Base-by-base conservation (phyloP, 2,113 vertebrate genomes). In the Polypterus bichir region DNA sequence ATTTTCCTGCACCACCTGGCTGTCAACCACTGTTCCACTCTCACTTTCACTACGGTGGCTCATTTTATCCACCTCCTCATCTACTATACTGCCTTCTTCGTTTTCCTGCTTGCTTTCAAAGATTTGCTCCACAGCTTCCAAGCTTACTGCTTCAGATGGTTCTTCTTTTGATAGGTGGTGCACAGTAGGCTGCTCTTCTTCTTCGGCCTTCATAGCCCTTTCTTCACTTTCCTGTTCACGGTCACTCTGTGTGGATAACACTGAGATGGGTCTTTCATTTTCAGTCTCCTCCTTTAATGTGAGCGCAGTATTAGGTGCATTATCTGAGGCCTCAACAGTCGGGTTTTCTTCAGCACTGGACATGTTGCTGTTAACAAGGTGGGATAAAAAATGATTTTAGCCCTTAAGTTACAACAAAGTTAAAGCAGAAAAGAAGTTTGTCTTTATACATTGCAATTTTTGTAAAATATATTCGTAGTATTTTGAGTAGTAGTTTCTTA, bases 31-130 rank as follows among this genome's bases (percentile, higher is more conserved):
- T 7, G 3, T 54, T 6, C 3, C 3, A 9, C 5, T 6, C 53
- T 10, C 9, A 11, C 3, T 4, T 27, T 8, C 11, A 8, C 7
- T 27, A 27, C 27, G 27, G 27, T 27, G 27, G 27, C 27, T 27
- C 27, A 27, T 27, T 27, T 27, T 44, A 7, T 9, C 48, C 48
- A 9, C 4, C 8, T 61, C 59, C 51, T 61, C n/a, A 6, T 52
- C 49, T 9, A 9, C n/a, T 49, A 48, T 10, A 27, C 45, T 6
- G 48, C 44, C 52, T 10, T 3, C 10, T 44, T 61, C 48, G 46
- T 9, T 45, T 7, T 48, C 49, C 49, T 61, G 47, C 0, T 9
- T 27, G 5, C 51, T n/a, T 27, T 10, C 0, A 0, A 44, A 56
- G 47, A 44, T 55, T 60, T 55, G 54, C 49, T 3, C 5, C 1